phyloP scores from a whole-genome alignment of 2,797 vertebrate species.

The Chelonia mydas region DNA sequence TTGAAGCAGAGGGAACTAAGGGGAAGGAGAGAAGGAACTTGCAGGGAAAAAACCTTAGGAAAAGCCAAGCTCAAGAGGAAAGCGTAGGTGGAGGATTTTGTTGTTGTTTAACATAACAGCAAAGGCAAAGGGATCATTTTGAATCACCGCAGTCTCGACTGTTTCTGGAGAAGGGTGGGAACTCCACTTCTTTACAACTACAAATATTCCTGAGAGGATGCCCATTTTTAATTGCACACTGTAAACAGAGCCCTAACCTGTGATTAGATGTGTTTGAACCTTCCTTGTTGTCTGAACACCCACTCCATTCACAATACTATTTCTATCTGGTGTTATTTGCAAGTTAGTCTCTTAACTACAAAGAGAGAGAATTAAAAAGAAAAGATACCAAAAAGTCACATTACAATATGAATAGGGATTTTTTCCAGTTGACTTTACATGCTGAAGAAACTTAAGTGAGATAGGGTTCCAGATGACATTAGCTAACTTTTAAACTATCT shows the following conservation, averaged over 20 bases:
- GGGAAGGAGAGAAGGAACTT: not conserved
- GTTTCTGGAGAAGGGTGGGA: not conserved
- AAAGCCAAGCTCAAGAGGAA: not conserved
- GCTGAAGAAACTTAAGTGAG: not conserved
- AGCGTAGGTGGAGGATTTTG: not conserved
- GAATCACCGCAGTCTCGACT: not conserved
- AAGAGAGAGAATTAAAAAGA: not conserved
- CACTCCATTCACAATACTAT: not conserved
- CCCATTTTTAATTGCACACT: not conserved
- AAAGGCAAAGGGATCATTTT: not conserved
- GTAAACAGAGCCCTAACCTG: not conserved
- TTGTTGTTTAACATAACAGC: not conserved
- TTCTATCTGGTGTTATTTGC: not conserved
- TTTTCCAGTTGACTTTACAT: accelerated
- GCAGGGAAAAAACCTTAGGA: not conserved
- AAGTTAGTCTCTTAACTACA: not conserved
- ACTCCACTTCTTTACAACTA: not conserved
- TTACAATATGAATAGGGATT: accelerated
- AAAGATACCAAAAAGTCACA: not conserved
- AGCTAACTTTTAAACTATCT: not conserved
- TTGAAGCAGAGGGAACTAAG: not conserved
- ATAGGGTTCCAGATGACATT: accelerated
- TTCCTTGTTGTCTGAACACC: not conserved
- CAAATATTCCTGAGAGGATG: not conserved
- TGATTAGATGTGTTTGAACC: not conserved